A percentile compares a stretch with the other conserved stretches of the same genome.
These are phyloP conservation scores for Pteropus alecto DNA, from an alignment of 2,113 vertebrate species.

Conservation along the genomic window DNA sequence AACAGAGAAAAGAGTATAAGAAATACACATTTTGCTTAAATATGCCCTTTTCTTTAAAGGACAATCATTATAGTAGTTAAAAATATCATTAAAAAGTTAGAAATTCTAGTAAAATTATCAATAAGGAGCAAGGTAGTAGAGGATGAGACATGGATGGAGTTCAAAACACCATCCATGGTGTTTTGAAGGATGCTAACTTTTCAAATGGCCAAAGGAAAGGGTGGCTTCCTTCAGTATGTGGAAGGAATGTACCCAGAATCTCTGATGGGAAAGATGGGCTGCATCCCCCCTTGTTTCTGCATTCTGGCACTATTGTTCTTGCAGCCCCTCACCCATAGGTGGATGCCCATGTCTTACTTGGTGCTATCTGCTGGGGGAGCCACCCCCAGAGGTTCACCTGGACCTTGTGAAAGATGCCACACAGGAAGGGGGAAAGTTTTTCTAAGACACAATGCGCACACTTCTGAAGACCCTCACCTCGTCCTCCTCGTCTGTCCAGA, in stretches of 20 bases:
- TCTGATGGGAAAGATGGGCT: neutral
- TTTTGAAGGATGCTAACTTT: constrained; percentile 66
- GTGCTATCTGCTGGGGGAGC: constrained; percentile 93
- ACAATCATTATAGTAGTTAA: constrained; percentile 52
- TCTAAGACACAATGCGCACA: constrained; percentile 92
- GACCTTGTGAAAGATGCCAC: constrained; percentile 97
- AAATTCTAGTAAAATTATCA: constrained; percentile 76
- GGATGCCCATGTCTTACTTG: constrained; percentile 91
- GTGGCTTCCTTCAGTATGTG: neutral
- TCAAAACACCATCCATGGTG: too few species aligned
- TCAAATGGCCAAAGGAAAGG: constrained; percentile 69
- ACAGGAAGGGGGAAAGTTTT: constrained; percentile 96
- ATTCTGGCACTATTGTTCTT: constrained; percentile 85
- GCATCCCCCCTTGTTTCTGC: constrained; percentile 31
- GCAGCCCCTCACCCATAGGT: constrained; percentile 95
- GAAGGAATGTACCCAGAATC: constrained; percentile 38
- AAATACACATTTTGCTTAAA: constrained; percentile 69
- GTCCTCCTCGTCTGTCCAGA: constrained; percentile 97
- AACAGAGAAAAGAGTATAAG: constrained; percentile 60
- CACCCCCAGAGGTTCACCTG: constrained; percentile 98
- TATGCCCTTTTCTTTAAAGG: constrained; percentile 66
- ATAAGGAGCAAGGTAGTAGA: constrained; percentile 80
- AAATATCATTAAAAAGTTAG: constrained; percentile 77
- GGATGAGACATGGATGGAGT: constrained; percentile 52
- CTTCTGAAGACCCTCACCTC: constrained; percentile 93